Evolutionary conservation across 1,140 invertebrate species (phyloP), one percentile per base, ranked within the genome.

Genomic region (Hirudo medicinalis): DNA sequence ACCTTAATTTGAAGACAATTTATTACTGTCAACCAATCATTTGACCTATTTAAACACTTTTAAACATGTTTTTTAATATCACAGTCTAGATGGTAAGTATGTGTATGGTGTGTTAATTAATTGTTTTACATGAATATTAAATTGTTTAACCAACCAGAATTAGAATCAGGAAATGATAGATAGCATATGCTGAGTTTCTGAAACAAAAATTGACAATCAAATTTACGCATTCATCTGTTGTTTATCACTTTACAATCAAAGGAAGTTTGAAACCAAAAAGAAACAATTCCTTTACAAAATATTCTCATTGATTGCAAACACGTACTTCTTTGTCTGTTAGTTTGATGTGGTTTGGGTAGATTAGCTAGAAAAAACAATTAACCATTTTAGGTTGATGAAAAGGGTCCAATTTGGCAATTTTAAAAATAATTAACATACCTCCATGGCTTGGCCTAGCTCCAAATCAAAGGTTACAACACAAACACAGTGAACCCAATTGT

Each of bases 401-500:
- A 43, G 13, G 20, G 29, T n/a, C 9, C 25, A 3, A 60, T 27
- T 17, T 54, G 43, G 17, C 27, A 29, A 29, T 54, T 2, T 40
- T 13, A n/a, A 63, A 43, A 54, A 55, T 71, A 9, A 17, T 40
- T 69, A 74, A 67, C 49, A 63, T 84, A 91, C 89, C 86, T 96
- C 92, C 80, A 97, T 88, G 55, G 91, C 91, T 85, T 99, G 95
- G 54, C 95, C 95, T 29, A 98, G 83, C 84, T 99, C 95, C 75
- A 99, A 85, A 85, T 99, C 95, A 85, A 99, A 99, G 6, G 94
- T 97, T 60, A 99, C 94, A 73, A 98, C 89, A 83, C 92, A 95
- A 75, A 97, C 90, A 79, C 92, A 97, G 81, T 97, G 90, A 72
- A 97, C 85, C 95, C 95, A 99, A 80, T 94, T 89, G 43, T 87